phyloP scores from a whole-genome alignment of 1,140 invertebrate genomes.

The Lasioglossum albipes region DNA sequence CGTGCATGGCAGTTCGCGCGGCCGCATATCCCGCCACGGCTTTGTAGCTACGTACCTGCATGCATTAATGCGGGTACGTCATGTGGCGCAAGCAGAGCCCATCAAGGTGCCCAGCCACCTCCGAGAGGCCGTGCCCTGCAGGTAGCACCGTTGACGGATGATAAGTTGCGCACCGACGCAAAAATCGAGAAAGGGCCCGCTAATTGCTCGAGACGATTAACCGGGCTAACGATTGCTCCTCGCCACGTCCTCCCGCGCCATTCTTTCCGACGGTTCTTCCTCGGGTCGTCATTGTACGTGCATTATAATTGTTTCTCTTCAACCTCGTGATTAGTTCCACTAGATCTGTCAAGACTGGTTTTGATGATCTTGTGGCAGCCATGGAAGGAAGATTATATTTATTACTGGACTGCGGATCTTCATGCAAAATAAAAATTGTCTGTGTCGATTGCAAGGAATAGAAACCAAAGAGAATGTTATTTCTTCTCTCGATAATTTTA shows the following conservation, averaged over 20 bases:
- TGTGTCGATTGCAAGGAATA: no score
- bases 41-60: constrained; percentile 24
- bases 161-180: constrained; percentile 45
- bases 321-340: no score
- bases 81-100: constrained; percentile 47
- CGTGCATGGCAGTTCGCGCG: no score
- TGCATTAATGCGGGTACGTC: constrained; percentile 55
- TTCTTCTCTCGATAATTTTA: no score
- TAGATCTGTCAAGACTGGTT: no score
- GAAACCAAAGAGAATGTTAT: no score
- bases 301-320: no score
- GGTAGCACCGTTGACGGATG: constrained; percentile 56
- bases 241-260: not conserved
- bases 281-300: no score
- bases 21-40: constrained; percentile 6
- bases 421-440: no score
- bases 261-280: not conserved
- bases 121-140: constrained; percentile 5
- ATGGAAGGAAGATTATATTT: no score
- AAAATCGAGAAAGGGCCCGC: constrained; percentile 13
- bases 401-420: no score
- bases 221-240: not conserved
- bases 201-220: constrained; percentile 16
- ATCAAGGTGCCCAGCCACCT: constrained; percentile 36
- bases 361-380: no score